phyloP scores from a whole-genome alignment of 2,888 invertebrate genomes.

The Tholera decimalis region DNA sequence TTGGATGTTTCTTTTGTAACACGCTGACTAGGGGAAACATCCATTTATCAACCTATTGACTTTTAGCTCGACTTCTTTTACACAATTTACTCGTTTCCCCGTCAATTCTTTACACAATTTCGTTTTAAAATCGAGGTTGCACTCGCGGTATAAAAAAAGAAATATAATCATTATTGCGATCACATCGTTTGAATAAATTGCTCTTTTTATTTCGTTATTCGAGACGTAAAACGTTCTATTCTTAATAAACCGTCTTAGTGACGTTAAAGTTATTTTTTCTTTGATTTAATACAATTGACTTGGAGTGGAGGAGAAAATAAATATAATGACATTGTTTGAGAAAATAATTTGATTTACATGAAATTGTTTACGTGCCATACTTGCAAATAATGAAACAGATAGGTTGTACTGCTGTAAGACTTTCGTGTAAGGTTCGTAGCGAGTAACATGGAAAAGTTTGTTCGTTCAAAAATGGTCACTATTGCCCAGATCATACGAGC shows the following conservation, averaged over 20 bases:
- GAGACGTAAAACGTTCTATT: conserved; percentile 38
- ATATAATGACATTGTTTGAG: conserved; percentile 14
- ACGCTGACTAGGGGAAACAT: conserved; percentile 49
- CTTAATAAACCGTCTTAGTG: conserved; percentile 34
- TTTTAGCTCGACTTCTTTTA: conserved; percentile 60
- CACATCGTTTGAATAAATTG: conserved; percentile 54
- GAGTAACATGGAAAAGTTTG: conserved; percentile 1
- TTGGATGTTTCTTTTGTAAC: conserved; percentile 60
- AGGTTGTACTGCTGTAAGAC: neutral
- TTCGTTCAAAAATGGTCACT: neutral
- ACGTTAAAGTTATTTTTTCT: conserved; percentile 23
- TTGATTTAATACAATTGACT: conserved; percentile 41
- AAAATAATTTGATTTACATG: conserved; percentile 23
- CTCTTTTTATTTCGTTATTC: conserved; percentile 55
- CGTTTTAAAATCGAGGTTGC: conserved; percentile 40
- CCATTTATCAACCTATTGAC: conserved; percentile 64
- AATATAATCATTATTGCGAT: conserved; percentile 55
- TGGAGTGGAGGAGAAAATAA: conserved; percentile 4
- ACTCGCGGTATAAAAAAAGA: conserved; percentile 37
- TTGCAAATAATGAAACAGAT: neutral
- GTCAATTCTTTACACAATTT: conserved; percentile 50
- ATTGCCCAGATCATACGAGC: conserved; percentile 12
- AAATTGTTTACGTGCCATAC: conserved; percentile 6
- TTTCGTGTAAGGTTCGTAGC: neutral
- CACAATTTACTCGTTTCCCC: conserved; percentile 46